phyloP scores from a whole-genome alignment of 2,797 vertebrate genomes.

The Xiphorhynchus erythropygius region DNA sequence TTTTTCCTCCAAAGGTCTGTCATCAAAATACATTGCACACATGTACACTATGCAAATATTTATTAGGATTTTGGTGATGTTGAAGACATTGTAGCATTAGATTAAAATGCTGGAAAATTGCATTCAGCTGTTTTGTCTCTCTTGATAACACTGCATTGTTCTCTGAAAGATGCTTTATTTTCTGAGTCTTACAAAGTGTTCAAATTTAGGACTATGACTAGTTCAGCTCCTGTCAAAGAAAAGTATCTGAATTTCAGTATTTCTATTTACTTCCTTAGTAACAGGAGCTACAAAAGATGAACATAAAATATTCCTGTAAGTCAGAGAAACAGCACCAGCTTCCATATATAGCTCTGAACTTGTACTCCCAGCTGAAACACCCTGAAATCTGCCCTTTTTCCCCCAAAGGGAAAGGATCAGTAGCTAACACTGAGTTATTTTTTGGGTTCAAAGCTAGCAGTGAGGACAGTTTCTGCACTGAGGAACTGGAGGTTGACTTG shows the following conservation, averaged over 20 bases:
- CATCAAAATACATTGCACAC: background rate
- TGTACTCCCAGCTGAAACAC: background rate
- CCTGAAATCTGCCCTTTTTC: background rate
- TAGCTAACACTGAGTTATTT: background rate
- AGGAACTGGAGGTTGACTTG: background rate
- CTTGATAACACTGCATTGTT: background rate
- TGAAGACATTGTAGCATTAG: background rate
- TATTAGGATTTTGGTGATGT: background rate
- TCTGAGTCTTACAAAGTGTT: background rate
- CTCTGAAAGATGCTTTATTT: background rate
- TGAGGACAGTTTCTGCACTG: background rate
- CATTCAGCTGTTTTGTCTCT: background rate
- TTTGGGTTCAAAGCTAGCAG: background rate
- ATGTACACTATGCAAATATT: background rate
- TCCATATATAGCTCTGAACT: background rate
- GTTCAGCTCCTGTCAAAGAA: background rate
- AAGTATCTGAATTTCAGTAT: background rate
- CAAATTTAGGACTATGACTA: background rate
- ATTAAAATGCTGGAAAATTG: background rate
- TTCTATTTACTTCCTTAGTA: background rate
- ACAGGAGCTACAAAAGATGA: background rate
- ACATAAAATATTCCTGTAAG: background rate
- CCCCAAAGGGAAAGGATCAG: background rate
- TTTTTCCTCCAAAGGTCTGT: background rate
- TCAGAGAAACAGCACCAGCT: background rate